Evolutionary conservation across 2,888 invertebrate genomes (phyloP).

Genomic region (Amorpha juglandis): DNA sequence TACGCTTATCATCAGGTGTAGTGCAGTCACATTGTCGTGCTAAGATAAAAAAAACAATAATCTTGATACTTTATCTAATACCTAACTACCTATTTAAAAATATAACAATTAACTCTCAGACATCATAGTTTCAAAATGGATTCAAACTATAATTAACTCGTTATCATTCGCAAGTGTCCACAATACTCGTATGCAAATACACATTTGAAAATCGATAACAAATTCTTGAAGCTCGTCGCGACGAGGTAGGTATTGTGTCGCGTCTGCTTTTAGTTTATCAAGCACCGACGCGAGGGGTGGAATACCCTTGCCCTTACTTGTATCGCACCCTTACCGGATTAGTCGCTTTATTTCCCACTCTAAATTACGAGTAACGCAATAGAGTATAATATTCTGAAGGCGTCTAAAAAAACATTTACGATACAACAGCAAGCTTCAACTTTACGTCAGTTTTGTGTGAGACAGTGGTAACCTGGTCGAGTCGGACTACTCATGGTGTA

Average conservation of each 20-base stretch:
- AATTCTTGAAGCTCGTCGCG: constrained; percentile 20
- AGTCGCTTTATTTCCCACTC: constrained; percentile 55
- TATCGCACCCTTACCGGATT: constrained; percentile 48
- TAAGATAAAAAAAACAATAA: too few species aligned
- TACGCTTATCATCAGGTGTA: too few species aligned
- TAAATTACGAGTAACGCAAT: constrained; percentile 44
- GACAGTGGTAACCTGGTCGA: too few species aligned
- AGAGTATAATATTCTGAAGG: not conserved
- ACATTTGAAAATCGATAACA: constrained; percentile 55
- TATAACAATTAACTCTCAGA: too few species aligned
- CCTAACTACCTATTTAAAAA: too few species aligned
- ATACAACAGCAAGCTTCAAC: too few species aligned
- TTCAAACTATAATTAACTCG: too few species aligned
- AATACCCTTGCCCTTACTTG: constrained; percentile 21
- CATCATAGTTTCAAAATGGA: too few species aligned
- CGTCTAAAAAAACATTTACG: constrained; percentile 8
- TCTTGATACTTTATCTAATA: too few species aligned
- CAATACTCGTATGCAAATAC: constrained; percentile 34
- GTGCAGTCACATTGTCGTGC: too few species aligned
- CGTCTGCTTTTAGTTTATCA: constrained; percentile 26
- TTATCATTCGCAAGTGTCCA: not conserved
- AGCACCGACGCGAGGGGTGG: constrained; percentile 28
- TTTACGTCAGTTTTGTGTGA: too few species aligned
- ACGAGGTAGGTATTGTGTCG: constrained; percentile 30
- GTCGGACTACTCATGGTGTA: too few species aligned